These are phyloP conservation scores for Sardinella longiceps DNA, from an alignment of 2,797 vertebrate genomes.

Conservation along the genomic window DNA sequence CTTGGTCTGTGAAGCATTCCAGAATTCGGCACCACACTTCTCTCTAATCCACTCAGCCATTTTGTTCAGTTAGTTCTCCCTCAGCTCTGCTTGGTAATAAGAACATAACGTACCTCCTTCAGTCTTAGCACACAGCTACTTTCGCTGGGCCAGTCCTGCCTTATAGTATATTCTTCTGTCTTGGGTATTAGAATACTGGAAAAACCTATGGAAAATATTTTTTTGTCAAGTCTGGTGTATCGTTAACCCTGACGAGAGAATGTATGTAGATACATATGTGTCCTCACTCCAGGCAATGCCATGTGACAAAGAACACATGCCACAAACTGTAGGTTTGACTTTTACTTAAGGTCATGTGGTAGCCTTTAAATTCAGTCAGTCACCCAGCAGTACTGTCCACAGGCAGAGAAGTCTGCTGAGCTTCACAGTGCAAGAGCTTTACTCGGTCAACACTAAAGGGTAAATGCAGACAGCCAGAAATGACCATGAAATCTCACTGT, in stretches of 20 bases:
- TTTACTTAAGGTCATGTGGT: background rate
- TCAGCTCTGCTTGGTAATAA: background rate
- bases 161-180: background rate
- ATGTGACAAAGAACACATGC: no score
- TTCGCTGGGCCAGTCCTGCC: background rate
- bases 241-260: background rate
- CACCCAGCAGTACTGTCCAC: background rate
- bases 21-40: background rate
- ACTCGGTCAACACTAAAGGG: no score
- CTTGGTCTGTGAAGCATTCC: constrained; percentile 1
- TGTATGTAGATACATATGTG: no score
- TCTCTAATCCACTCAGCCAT: constrained; percentile 4
- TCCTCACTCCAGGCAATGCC: no score
- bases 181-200: background rate
- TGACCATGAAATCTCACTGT: no score
- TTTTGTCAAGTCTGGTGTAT: background rate
- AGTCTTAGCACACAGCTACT: background rate
- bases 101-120: background rate
- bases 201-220: background rate
- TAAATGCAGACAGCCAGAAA: no score
- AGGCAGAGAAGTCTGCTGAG: background rate
- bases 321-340: background rate
- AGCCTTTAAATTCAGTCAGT: background rate
- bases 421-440: background rate
- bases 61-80: background rate